Percentiles rank a stretch among this genome's conserved stretches.
These are phyloP conservation scores for Bradypodion pumilum DNA, from an alignment of 2,797 vertebrate species.

Conservation along the genomic window DNA sequence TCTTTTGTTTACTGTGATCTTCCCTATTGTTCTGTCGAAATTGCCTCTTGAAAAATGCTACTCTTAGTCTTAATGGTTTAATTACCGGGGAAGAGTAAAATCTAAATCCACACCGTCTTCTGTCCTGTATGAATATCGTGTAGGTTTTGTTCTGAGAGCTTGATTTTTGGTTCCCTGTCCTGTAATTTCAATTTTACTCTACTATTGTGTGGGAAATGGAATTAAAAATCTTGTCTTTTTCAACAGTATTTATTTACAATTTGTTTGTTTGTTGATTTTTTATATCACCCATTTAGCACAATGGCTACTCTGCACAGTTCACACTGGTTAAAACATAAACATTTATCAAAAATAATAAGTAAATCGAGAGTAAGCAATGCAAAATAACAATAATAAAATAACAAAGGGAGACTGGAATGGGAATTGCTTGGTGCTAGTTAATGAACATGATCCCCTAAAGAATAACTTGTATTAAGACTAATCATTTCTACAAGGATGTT, in stretches of 20 bases:
- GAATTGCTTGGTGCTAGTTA: slow-evolving; percentile 17
- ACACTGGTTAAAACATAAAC: too few relatives aligned
- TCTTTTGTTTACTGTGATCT: slow-evolving; percentile 55
- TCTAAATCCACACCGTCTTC: neutral
- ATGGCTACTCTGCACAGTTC: too few relatives aligned
- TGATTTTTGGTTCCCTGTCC: neutral
- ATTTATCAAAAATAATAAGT: too few relatives aligned
- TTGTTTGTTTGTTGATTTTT: too few relatives aligned
- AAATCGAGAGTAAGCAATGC: too few relatives aligned
- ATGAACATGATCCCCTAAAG: neutral
- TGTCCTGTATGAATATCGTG: neutral
- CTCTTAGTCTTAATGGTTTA: slow-evolving; percentile 55
- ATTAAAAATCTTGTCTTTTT: slow-evolving; percentile 6
- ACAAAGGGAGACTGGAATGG: neutral
- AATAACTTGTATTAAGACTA: slow-evolving; percentile 8
- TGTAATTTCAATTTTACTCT: neutral
- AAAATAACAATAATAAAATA: too few relatives aligned
- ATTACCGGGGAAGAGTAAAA: slow-evolving; percentile 24
- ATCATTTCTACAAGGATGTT: slow-evolving; percentile 9
- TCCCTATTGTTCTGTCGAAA: slow-evolving; percentile 44
- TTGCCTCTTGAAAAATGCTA: slow-evolving; percentile 41
- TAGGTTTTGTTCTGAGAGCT: neutral
- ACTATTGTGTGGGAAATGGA: neutral
- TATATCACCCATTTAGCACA: too few relatives aligned
- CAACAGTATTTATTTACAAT: too few relatives aligned